Evolutionary conservation across 1,140 invertebrate species (phyloP).

Genomic region (Tetraneura akinire): DNA sequence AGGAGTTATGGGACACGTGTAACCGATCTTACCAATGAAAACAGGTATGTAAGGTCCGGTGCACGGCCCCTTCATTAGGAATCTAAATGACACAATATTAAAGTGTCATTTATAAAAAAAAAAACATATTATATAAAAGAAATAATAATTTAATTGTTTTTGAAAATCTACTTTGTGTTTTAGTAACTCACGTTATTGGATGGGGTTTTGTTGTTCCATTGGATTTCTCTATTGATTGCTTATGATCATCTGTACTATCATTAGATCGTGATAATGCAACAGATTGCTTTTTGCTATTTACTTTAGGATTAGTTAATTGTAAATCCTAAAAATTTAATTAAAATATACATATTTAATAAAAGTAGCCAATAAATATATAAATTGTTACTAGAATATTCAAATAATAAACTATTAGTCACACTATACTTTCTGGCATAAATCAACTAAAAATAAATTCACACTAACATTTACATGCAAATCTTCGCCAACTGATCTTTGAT

Average conservation of each 20-base stretch:
- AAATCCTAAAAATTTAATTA: conserved; percentile 28
- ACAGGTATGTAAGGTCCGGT: conserved; percentile 50
- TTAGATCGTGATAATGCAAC: conserved; percentile 17
- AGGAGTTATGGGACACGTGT: conserved; percentile 37
- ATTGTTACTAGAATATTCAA: neutral
- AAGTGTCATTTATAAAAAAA: conserved; percentile 36
- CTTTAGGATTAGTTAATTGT: conserved; percentile 38
- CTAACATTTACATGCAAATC: conserved; percentile 81
- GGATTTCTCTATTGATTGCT: conserved; percentile 25
- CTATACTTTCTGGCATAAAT: neutral
- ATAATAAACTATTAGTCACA: conserved; percentile 3
- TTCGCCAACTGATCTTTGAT: conserved; percentile 91
- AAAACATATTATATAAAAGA: conserved; percentile 5
- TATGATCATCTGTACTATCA: conserved; percentile 18
- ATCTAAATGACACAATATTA: conserved; percentile 33
- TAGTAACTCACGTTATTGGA: conserved; percentile 41
- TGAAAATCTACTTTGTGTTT: neutral
- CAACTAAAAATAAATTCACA: conserved; percentile 31
- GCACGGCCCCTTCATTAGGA: conserved; percentile 49
- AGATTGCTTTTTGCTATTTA: conserved; percentile 40
- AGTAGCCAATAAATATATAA: no score
- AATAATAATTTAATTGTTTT: neutral
- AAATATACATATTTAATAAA: neutral
- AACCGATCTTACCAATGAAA: conserved; percentile 47
- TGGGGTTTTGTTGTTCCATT: conserved; percentile 19